Evolutionary conservation across 1,140 invertebrate species (phyloP), one percentile per base, ranked within the genome.

Genomic region (Pachyrhynchus sulphureomaculatus): DNA sequence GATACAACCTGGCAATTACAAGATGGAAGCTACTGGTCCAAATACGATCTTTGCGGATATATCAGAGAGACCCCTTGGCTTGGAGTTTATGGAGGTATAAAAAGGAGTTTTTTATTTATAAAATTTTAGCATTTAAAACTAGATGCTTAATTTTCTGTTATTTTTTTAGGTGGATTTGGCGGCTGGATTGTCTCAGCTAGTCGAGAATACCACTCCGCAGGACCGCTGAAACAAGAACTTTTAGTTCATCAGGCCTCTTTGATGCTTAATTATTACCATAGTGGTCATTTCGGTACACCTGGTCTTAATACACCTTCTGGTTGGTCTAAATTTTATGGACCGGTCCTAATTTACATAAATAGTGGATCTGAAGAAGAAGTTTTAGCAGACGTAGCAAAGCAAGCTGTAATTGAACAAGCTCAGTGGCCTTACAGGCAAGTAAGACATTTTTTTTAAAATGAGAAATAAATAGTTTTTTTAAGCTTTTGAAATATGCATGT

Each of bases 21-120:
- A 8, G 55, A 48, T 41, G 55, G 55, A 2, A 48, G n/a, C 6
- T 58, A 58, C 48, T 58, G 32, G 42, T 48, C 42, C 21, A 58
- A 58, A 58, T 58, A 58, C 12, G 55, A 58, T 58, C 26, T 48
- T 36, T 48, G 44, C 29, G 55, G 55, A 15, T 58, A 58, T 12
- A 37, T 48, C 6, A 21, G 55, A 12, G 55, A 58, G 26, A 58
- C 42, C 13, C 55, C 55, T 24, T 58, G 55, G 55, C 24, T 58
- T 23, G 42, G 55, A 17, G 55, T 58, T 24, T 58, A 37, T 15
- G 55, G 42, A 48, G 55, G 55, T 54, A 54, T 10, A 29, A 6
- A 29, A 4, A 26, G n/a, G n/a, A n/a, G n/a, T n/a, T n/a, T n/a
- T n/a, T n/a, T n/a, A n/a, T n/a, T n/a, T n/a, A n/a, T n/a, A n/a